Conservation (phyloP, 2,797 vertebrate genomes). For the Ctenopoma multispine region DNA sequence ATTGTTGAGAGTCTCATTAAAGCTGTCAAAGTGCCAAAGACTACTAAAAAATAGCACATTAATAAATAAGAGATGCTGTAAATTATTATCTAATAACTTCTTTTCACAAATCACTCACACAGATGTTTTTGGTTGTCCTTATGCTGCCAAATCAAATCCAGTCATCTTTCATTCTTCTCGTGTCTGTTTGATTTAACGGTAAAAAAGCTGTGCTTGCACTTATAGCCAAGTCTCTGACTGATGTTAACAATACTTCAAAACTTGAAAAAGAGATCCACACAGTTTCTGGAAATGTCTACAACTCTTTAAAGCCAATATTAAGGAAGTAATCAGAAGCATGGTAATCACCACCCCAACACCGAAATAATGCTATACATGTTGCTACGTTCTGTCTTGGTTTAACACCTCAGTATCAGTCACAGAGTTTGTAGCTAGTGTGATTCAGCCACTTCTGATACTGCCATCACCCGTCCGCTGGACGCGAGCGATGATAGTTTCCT, state of each 20-base stretch:
- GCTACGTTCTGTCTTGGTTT: slow-evolving; percentile 57
- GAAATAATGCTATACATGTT: slow-evolving; percentile 72
- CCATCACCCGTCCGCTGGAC: slow-evolving; percentile 89
- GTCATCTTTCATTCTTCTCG: slow-evolving; percentile 2
- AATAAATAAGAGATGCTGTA: slow-evolving; percentile 67
- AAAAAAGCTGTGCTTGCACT: slow-evolving; percentile 62
- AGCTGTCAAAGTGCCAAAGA: slow-evolving; percentile 67
- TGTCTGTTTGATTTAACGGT: slow-evolving; percentile 41
- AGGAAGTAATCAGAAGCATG: slow-evolving; percentile 67
- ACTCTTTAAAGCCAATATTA: slow-evolving; percentile 77
- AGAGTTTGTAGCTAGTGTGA: background rate
- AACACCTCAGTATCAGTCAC: slow-evolving; percentile 26
- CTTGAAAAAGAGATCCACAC: slow-evolving; percentile 58
- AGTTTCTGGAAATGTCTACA: slow-evolving; percentile 62
- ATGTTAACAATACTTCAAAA: slow-evolving; percentile 61
- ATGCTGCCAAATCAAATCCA: slow-evolving; percentile 34
- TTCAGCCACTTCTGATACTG: slow-evolving; percentile 91
- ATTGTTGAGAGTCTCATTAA: slow-evolving; percentile 43
- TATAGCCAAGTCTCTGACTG: slow-evolving; percentile 39
- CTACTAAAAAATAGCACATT: slow-evolving; percentile 70
- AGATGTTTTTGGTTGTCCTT: slow-evolving; percentile 40
- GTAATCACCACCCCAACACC: slow-evolving; percentile 62
- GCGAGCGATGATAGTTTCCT: slow-evolving; percentile 84
- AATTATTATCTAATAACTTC: slow-evolving; percentile 57
- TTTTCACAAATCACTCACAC: slow-evolving; percentile 45